These are phyloP conservation scores for Branchinecta lynchi DNA, from an alignment of 1,140 invertebrate species.

Conservation along the genomic window DNA sequence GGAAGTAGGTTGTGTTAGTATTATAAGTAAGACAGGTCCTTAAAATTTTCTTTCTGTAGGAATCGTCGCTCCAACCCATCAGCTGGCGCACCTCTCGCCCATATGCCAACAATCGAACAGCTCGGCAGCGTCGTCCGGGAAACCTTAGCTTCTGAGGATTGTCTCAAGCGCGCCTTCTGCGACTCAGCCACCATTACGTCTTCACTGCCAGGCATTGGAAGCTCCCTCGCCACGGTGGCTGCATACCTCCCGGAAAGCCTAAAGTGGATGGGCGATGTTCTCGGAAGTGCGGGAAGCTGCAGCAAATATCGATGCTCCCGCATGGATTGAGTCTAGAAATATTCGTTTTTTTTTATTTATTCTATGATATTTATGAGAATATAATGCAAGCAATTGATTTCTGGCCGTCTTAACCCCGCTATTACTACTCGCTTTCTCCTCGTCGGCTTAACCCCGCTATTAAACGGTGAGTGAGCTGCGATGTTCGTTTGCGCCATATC, in stretches of 20 bases:
- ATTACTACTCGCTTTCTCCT: no score
- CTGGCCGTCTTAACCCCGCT: no score
- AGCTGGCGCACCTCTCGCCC: neutral
- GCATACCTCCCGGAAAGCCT: neutral
- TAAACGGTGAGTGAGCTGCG: no score
- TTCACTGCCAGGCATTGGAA: neutral
- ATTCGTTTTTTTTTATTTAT: no score
- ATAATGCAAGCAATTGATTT: no score
- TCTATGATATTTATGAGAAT: no score
- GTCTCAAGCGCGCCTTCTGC: neutral
- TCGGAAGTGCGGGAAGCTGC: neutral
- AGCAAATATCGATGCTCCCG: neutral
- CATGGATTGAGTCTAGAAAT: neutral
- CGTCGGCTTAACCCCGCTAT: no score
- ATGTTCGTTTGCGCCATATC: no score
- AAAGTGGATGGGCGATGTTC: neutral
- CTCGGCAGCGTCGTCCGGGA: neutral
- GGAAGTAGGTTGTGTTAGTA: no score
- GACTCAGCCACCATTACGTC: neutral
- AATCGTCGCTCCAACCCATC: no score
- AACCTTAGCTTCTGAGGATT: neutral
- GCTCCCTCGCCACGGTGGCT: neutral
- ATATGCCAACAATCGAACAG: neutral
- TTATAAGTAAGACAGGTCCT: no score
- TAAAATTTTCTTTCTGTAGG: no score